Percentiles rank a stretch among this genome's conserved stretches.
phyloP scores from a whole-genome alignment of 1,140 invertebrate genomes.

The Ladona fulva region DNA sequence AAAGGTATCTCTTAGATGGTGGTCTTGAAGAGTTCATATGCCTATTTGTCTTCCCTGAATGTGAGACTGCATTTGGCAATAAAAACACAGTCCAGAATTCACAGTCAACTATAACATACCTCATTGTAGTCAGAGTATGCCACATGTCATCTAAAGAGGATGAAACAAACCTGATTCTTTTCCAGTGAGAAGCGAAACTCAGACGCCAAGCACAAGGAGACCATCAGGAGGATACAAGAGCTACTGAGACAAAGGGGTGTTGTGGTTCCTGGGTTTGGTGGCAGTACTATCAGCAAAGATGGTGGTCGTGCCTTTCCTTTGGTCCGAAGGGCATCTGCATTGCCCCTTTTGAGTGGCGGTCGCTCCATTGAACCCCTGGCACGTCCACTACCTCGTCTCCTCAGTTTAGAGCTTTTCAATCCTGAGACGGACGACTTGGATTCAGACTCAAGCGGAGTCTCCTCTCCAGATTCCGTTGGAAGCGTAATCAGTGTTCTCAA shows the following conservation, averaged over 20 bases:
- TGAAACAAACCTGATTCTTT: too few species aligned
- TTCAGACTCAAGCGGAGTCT: conserved; percentile 76
- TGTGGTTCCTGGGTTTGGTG: conserved; percentile 42
- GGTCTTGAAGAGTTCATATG: too few species aligned
- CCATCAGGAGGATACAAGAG: conserved; percentile 56
- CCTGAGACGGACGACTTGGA: conserved; percentile 84
- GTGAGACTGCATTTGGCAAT: too few species aligned
- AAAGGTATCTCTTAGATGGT: too few species aligned
- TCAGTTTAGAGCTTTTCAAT: conserved; percentile 78
- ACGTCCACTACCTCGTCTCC: conserved; percentile 54
- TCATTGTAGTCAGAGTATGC: too few species aligned
- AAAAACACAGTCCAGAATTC: too few species aligned
- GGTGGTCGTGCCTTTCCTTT: conserved; percentile 27
- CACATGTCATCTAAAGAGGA: too few species aligned
- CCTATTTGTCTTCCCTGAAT: too few species aligned
- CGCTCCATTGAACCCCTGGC: conserved; percentile 39
- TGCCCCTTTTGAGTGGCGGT: conserved; percentile 29
- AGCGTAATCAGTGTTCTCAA: conserved; percentile 63
- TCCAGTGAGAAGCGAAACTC: background rate
- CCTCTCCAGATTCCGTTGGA: conserved; percentile 75
- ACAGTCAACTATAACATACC: too few species aligned
- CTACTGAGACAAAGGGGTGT: conserved; percentile 34
- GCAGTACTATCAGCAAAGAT: conserved; percentile 47
- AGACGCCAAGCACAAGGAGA: conserved; percentile 24
- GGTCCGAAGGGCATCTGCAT: conserved; percentile 18